Base-by-base conservation (phyloP, 2,797 vertebrate species). In the Pseudocheirus occidentalis region DNA sequence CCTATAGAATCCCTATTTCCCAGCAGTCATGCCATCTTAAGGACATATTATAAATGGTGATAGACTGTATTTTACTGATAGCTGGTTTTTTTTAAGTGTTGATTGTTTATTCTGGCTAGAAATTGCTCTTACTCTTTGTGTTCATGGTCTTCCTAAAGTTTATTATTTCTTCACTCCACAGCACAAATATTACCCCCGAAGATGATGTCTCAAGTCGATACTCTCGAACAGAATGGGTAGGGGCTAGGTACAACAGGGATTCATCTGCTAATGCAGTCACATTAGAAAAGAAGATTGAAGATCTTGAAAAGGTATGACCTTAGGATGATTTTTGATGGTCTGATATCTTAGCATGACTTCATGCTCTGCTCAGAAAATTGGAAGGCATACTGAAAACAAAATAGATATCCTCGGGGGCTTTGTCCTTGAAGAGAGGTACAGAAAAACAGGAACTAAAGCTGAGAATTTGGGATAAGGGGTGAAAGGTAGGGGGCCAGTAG, bases 201-300 rank as follows among this genome's bases (percentile, higher is more conserved):
- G 99, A 99, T 0, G 99, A 99, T 66, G 93, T 93, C 27, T 97
- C 98, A 4, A 98, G 94, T 54, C 98, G 98, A 94, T 99, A 99
- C 21, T 95, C 98, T 90, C 98, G 98, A 95, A 94, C 98, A 94
- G 99, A 99, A 34, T 98, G 99, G 94, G 98, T 98, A 95, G 93
- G 97, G 21, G 98, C 99, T 93, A 99, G 99, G 87, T 99, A 99
- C 16, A 98, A 97, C 98, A 98, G 98, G 97, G 99, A 99, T 13
- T 95, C 98, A 95, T 99, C 99, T 52, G 98, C 98, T 55, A 98
- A 96, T 96, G 98, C 98, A 34, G 98, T 97, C 52, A 56, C 97
- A 97, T 98, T 99, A 98, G 99, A 99, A 98, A 99, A 99, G 97
- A 99, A 99, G 98, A 97, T 99, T 97, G 99, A 99, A 96, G 99